Percentiles rank a stretch among this genome's conserved stretches.
phyloP scores from a whole-genome alignment of 1,140 invertebrate genomes.

The Diprion similis region DNA sequence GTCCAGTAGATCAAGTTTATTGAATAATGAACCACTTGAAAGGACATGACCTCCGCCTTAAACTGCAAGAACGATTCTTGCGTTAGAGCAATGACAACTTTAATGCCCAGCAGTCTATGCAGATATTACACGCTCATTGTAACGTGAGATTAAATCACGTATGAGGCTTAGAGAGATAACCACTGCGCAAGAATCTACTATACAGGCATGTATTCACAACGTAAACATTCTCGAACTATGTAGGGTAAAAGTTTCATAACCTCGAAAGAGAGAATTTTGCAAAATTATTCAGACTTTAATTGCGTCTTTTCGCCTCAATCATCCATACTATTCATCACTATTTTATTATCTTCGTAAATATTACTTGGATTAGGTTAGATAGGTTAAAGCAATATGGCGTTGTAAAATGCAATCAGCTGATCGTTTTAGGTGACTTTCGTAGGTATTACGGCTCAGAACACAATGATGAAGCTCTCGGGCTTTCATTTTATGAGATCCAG shows the following conservation, averaged over 20 bases:
- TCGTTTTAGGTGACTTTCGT: too few species aligned
- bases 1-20: neutral
- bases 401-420: too few species aligned
- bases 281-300: too few species aligned
- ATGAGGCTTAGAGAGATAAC: too few species aligned
- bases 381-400: too few species aligned
- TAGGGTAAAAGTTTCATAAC: neutral
- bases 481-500: too few species aligned
- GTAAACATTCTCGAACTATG: neutral
- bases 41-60: conserved; percentile 6
- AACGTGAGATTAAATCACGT: neutral
- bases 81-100: neutral
- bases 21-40: conserved; percentile 3
- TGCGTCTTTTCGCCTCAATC: too few species aligned
- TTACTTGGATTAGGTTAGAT: too few species aligned
- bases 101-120: neutral
- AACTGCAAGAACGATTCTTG: neutral
- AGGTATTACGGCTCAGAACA: too few species aligned
- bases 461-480: too few species aligned
- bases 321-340: neutral
- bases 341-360: conserved; percentile 3
- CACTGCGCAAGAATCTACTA: neutral
- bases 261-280: too few species aligned
- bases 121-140: neutral
- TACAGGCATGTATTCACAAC: neutral